These are phyloP conservation scores for Darevskia nairensis DNA, from an alignment of 2,797 vertebrate genomes.

Conservation along the genomic window DNA sequence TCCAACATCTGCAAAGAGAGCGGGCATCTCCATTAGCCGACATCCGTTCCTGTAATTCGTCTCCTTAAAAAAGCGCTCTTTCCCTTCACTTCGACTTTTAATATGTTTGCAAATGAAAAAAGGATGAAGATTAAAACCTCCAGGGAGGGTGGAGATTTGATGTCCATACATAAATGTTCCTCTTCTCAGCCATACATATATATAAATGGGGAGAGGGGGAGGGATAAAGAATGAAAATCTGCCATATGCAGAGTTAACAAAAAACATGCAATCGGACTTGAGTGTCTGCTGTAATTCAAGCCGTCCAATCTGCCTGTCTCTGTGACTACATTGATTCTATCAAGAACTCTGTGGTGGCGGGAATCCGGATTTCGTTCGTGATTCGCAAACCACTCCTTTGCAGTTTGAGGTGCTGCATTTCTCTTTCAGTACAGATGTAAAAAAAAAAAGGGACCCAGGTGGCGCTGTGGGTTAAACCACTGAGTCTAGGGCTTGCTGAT, in stretches of 20 bases:
- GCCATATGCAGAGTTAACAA: conserved; percentile 66
- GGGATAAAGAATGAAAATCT: conserved; percentile 39
- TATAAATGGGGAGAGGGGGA: neutral
- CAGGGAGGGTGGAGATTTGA: neutral
- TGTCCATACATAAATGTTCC: neutral
- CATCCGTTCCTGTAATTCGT: conserved; percentile 25
- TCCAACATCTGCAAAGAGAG: conserved; percentile 57
- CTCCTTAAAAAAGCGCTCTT: conserved; percentile 2
- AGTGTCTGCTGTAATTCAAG: conserved; percentile 70
- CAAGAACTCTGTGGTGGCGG: conserved; percentile 10
- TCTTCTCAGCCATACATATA: conserved; percentile 23
- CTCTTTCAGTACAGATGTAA: neutral
- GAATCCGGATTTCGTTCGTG: conserved; percentile 43
- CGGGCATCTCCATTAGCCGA: conserved; percentile 14
- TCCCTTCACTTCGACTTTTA: neutral
- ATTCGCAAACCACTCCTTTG: conserved; percentile 72
- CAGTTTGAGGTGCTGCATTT: conserved; percentile 52
- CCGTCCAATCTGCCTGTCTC: conserved; percentile 69
- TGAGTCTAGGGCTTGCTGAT: too few species aligned
- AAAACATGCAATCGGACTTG: conserved; percentile 64
- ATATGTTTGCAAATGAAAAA: conserved; percentile 12
- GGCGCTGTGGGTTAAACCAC: too few species aligned
- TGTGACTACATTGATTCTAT: conserved; percentile 56
- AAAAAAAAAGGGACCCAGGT: neutral
- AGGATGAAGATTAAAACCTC: conserved; percentile 27